A percentile compares a stretch with the other conserved stretches of the same genome.
Conservation (phyloP, 2,113 vertebrate genomes). For the Poeciliopsis occidentalis region DNA sequence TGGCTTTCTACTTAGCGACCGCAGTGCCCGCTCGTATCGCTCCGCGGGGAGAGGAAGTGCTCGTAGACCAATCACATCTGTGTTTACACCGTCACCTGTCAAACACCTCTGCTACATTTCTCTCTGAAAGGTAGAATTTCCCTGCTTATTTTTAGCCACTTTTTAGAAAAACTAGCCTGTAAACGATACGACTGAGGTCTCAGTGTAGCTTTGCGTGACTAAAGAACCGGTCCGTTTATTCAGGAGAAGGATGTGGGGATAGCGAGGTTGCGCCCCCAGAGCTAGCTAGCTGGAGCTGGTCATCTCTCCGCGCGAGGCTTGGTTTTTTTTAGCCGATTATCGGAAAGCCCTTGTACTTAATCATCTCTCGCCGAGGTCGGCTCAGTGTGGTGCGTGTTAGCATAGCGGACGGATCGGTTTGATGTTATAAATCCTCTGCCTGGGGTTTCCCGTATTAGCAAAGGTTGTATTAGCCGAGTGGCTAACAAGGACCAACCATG, state of each 20-base stretch:
- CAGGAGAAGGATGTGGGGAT: slow-evolving; percentile 19
- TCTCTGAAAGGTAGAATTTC: slow-evolving; percentile 71
- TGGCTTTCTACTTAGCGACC: slow-evolving; percentile 57
- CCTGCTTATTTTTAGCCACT: neutral
- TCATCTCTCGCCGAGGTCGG: slow-evolving; percentile 55
- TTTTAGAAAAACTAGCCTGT: neutral
- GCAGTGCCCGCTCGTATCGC: slow-evolving; percentile 49
- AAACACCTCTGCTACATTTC: slow-evolving; percentile 64
- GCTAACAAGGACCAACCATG: slow-evolving; percentile 35
- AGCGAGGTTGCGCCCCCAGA: slow-evolving; percentile 56
- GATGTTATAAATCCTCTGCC: neutral
- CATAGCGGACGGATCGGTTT: slow-evolving; percentile 12
- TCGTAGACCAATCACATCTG: slow-evolving; percentile 75
- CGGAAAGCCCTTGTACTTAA: slow-evolving; percentile 67
- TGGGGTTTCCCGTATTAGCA: slow-evolving; percentile 1
- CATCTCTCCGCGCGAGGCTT: slow-evolving; percentile 53
- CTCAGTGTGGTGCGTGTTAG: slow-evolving; percentile 20
- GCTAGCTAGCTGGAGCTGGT: slow-evolving; percentile 59
- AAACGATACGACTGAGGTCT: neutral
- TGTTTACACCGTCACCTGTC: slow-evolving; percentile 80
- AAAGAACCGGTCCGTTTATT: neutral
- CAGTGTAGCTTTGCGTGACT: too few species aligned
- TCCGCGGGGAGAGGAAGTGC: slow-evolving; percentile 70
- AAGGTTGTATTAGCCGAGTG: slow-evolving; percentile 17
- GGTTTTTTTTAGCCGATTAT: slow-evolving; percentile 71